Conservation (phyloP, 2,888 invertebrate genomes). For the Iselma pallidipennis region DNA sequence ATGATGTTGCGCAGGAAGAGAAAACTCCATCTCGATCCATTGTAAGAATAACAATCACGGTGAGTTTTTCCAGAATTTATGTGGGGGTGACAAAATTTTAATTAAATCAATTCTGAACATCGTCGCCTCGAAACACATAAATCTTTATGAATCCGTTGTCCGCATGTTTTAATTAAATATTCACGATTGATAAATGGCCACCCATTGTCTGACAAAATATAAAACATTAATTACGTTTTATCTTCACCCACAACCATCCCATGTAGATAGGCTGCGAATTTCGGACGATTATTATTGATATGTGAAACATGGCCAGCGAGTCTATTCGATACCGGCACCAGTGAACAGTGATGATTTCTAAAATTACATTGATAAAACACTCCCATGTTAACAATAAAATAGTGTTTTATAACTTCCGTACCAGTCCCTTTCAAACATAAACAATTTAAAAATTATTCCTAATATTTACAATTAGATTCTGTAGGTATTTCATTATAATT, state of each 20-base stretch:
- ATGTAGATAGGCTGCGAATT: conserved; percentile 40
- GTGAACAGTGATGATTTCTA: conserved; percentile 39
- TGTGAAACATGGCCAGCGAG: conserved; percentile 34
- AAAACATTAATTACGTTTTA: conserved; percentile 53
- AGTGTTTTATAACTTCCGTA: no score
- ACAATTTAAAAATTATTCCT: background rate
- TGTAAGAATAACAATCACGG: conserved; percentile 27
- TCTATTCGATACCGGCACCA: conserved; percentile 39
- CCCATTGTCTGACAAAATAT: conserved; percentile 56
- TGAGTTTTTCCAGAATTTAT: conserved; percentile 30
- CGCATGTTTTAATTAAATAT: conserved; percentile 59
- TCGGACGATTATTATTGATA: conserved; percentile 38
- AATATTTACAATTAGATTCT: background rate
- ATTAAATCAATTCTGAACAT: conserved; percentile 54
- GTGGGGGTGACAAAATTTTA: conserved; percentile 51
- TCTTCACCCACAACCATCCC: conserved; percentile 45
- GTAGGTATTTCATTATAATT: background rate
- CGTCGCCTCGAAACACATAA: conserved; percentile 53
- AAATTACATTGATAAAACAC: conserved; percentile 31
- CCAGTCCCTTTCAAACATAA: no score
- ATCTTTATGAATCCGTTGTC: conserved; percentile 58
- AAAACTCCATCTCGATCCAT: conserved; percentile 16
- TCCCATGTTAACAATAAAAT: conserved; percentile 13
- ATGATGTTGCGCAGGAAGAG: conserved; percentile 30
- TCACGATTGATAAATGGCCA: conserved; percentile 56